Percentiles rank a stretch among this genome's conserved stretches.
phyloP scores from a whole-genome alignment of 35 echinoderm and acorn worm genomes.

The Eucidaris tribuloides region DNA sequence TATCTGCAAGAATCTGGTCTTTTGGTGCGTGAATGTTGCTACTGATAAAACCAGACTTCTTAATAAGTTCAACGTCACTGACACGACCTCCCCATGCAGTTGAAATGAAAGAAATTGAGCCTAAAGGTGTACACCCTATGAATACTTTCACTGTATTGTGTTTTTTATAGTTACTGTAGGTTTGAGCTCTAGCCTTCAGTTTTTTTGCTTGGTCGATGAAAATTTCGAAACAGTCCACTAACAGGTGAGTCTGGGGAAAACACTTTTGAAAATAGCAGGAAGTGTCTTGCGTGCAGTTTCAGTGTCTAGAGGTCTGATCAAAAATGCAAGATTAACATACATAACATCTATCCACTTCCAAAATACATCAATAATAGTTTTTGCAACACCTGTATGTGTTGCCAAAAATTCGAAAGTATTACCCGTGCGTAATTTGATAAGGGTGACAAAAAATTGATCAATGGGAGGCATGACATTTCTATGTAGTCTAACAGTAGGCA shows the following conservation, averaged over 20 bases:
- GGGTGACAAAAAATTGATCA: constrained; percentile 18
- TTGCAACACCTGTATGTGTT: background rate
- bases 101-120: constrained; percentile 40
- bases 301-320: background rate
- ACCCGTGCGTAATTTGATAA: constrained; percentile 4
- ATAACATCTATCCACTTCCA: constrained; percentile 8
- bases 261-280: constrained; percentile 13
- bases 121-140: constrained; percentile 38
- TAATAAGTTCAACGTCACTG: constrained; percentile 35
- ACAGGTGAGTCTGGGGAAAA: background rate
- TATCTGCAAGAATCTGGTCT: constrained; percentile 49
- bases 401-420: constrained; percentile 7
- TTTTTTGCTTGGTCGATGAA: constrained; percentile 45
- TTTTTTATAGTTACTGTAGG: constrained; percentile 49
- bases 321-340: background rate
- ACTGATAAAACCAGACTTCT: constrained; percentile 35
- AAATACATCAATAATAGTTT: background rate
- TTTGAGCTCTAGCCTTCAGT: constrained; percentile 38
- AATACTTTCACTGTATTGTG: constrained; percentile 58
- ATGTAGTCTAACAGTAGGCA: background rate
- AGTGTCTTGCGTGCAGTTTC: constrained; percentile 26
- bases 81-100: constrained; percentile 41
- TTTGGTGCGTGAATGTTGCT: background rate
- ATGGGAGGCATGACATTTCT: background rate
- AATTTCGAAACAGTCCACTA: constrained; percentile 51